Conservation (phyloP, 2,888 invertebrate genomes). For the Leuctra nigra region DNA sequence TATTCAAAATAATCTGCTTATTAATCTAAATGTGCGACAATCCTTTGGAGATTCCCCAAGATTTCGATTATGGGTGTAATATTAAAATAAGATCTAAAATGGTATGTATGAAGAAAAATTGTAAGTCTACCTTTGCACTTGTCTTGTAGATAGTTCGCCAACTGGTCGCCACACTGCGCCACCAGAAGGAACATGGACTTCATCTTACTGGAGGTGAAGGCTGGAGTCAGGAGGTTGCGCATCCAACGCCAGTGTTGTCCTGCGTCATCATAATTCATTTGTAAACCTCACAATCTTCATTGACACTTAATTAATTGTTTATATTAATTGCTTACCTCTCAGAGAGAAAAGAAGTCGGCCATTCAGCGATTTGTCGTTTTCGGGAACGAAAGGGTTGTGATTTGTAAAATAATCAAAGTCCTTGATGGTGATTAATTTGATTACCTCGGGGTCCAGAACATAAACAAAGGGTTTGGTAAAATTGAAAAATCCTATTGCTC, state of each 20-base stretch:
- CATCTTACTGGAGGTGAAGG: constrained; percentile 32
- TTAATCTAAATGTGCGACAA: too few relatives aligned
- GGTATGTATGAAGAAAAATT: too few relatives aligned
- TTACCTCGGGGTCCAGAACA: constrained; percentile 15
- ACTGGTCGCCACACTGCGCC: constrained; percentile 30
- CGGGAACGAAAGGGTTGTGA: constrained; percentile 31
- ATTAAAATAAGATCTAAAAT: too few relatives aligned
- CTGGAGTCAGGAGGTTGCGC: constrained; percentile 31
- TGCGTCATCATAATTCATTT: not conserved
- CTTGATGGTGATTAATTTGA: constrained; percentile 28
- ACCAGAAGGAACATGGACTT: constrained; percentile 33
- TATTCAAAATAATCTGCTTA: too few relatives aligned
- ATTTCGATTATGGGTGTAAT: too few relatives aligned
- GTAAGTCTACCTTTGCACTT: constrained; percentile 13
- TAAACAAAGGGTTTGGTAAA: constrained; percentile 1
- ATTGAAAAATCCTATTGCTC: constrained; percentile 8
- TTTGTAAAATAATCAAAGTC: constrained; percentile 34
- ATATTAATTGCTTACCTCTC: too few relatives aligned
- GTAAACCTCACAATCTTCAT: not conserved
- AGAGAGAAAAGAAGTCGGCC: constrained; percentile 32
- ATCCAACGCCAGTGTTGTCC: constrained; percentile 32
- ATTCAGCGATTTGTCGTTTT: constrained; percentile 32
- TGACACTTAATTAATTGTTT: not conserved
- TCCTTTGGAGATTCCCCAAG: too few relatives aligned
- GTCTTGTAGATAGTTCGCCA: constrained; percentile 26